phyloP scores from a whole-genome alignment of 2,888 invertebrate genomes.

The Cheilosia grossa region DNA sequence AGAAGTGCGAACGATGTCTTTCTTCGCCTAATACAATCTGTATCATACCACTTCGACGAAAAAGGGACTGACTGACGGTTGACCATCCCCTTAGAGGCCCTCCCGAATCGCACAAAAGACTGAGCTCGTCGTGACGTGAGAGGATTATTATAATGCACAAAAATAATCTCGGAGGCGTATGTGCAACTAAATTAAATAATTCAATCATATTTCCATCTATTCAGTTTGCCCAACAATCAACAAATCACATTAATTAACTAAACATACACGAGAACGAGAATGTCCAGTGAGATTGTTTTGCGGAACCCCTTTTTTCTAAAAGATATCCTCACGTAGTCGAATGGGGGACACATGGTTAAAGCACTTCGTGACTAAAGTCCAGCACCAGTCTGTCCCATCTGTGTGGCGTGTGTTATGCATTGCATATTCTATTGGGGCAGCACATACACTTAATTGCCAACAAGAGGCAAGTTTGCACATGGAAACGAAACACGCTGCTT shows the following conservation, averaged over 20 bases:
- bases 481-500: conserved; percentile 23
- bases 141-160: too few species aligned
- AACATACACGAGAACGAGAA: conserved; percentile 25
- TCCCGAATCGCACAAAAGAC: too few species aligned
- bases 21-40: too few species aligned
- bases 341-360: conserved; percentile 1
- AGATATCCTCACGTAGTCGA: background rate
- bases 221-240: conserved; percentile 38
- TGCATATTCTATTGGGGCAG: conserved; percentile 34
- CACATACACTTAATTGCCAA: conserved; percentile 57
- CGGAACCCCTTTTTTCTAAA: background rate
- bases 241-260: conserved; percentile 60
- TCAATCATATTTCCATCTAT: conserved; percentile 25
- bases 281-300: background rate
- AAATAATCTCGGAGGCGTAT: conserved; percentile 1
- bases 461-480: conserved; percentile 35
- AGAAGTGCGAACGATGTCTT: too few species aligned
- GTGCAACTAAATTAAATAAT: conserved; percentile 37
- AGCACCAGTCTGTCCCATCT: conserved; percentile 11
- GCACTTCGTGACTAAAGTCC: conserved; percentile 9
- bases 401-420: conserved; percentile 35
- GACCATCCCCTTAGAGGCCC: too few species aligned
- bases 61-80: too few species aligned
- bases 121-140: too few species aligned
- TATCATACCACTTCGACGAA: too few species aligned